phyloP scores from a whole-genome alignment of 2,888 invertebrate genomes.

The Tipula vernalis region DNA sequence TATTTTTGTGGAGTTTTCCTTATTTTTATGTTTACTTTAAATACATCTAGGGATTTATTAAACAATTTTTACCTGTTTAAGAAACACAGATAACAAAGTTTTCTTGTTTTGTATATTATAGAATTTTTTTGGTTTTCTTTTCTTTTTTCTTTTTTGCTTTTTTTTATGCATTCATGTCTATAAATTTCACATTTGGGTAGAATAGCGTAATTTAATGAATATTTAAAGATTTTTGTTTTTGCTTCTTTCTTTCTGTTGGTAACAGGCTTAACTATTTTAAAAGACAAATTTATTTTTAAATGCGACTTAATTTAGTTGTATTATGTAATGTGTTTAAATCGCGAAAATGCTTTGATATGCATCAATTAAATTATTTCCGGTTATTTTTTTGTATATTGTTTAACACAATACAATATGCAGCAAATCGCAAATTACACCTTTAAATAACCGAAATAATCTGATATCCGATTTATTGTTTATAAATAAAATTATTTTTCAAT shows the following conservation, averaged over 20 bases:
- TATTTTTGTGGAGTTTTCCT: neutral
- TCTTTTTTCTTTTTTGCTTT: neutral
- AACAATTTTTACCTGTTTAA: neutral
- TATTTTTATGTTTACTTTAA: neutral
- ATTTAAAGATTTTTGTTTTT: neutral
- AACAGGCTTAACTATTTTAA: neutral
- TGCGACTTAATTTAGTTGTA: neutral
- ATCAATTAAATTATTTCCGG: neutral
- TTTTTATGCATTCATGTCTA: neutral
- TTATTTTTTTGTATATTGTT: neutral
- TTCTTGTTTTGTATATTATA: neutral
- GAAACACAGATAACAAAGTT: neutral
- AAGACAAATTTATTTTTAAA: neutral
- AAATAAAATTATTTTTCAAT: neutral
- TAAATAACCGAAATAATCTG: neutral
- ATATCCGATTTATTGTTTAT: neutral
- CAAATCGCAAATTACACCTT: neutral
- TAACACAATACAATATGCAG: neutral
- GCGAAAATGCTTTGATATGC: neutral
- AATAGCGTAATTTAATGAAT: neutral
- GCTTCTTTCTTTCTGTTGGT: neutral
- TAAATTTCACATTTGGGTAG: neutral
- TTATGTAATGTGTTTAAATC: neutral
- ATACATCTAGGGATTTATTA: conserved; percentile 4
- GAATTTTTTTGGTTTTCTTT: neutral